Percentiles rank a stretch among this genome's conserved stretches.
Evolutionary conservation across 2,888 invertebrate species (phyloP).

Genomic region (Meta bourneti): DNA sequence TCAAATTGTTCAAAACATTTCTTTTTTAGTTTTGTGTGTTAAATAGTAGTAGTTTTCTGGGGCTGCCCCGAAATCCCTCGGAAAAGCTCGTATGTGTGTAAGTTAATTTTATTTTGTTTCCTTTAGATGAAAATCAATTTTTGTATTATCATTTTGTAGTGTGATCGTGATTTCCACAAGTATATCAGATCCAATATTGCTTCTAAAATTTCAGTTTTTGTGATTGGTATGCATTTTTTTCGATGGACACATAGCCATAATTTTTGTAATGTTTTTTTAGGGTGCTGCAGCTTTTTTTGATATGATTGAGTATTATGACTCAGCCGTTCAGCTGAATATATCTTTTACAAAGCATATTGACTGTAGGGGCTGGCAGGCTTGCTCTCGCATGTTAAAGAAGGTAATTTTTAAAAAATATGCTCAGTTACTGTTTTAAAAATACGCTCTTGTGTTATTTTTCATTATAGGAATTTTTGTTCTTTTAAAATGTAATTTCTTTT

Average conservation of each 20-base stretch:
- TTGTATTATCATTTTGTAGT: neutral
- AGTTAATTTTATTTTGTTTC: constrained; percentile 71
- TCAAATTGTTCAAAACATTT: constrained; percentile 67
- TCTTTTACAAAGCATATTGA: constrained; percentile 89
- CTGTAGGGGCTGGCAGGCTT: constrained; percentile 90
- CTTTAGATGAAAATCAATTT: constrained; percentile 39
- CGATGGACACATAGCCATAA: neutral
- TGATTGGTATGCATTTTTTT: neutral
- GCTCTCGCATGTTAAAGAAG: constrained; percentile 89
- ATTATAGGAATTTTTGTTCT: neutral
- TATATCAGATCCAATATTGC: constrained; percentile 6
- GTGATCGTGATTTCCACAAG: constrained; percentile 24
- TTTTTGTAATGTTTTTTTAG: constrained; percentile 79
- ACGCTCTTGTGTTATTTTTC: neutral
- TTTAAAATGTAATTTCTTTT: neutral
- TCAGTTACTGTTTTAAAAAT: neutral
- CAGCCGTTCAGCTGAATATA: constrained; percentile 88
- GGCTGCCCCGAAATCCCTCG: constrained; percentile 56
- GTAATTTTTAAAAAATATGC: constrained; percentile 81
- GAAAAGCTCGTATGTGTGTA: constrained; percentile 66
- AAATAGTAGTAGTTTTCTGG: constrained; percentile 72
- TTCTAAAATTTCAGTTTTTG: neutral
- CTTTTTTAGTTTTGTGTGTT: constrained; percentile 74
- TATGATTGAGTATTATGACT: constrained; percentile 95
- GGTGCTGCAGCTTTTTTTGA: constrained; percentile 90